Conservation (phyloP, 1,140 invertebrate species). For the Drosophila nigromelanica region DNA sequence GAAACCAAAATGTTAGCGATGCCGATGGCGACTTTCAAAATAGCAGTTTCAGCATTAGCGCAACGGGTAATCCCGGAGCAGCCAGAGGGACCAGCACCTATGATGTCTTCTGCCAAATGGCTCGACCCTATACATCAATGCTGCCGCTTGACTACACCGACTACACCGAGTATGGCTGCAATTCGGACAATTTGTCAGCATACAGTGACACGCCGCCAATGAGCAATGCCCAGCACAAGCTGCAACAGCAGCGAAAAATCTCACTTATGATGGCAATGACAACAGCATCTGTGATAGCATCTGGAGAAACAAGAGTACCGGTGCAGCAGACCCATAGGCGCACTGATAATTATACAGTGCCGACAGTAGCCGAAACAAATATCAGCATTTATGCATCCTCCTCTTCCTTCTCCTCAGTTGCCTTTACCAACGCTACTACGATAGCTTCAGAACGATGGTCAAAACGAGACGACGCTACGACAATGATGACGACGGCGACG, state of each 20-base stretch:
- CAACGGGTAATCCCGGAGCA: not conserved
- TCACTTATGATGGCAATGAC: slow-evolving; percentile 82
- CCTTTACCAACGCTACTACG: slow-evolving; percentile 32
- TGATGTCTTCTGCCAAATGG: slow-evolving; percentile 40
- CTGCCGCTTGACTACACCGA: slow-evolving; percentile 86
- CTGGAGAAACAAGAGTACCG: slow-evolving; percentile 73
- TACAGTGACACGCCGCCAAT: slow-evolving; percentile 65
- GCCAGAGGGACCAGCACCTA: slow-evolving; percentile 29
- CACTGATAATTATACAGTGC: slow-evolving; percentile 16
- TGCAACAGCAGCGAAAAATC: slow-evolving; percentile 71
- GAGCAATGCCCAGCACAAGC: slow-evolving; percentile 59
- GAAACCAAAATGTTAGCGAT: slow-evolving; percentile 7
- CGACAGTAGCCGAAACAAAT: not conserved
- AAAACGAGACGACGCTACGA: slow-evolving; percentile 5
- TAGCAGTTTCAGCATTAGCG: too few species aligned
- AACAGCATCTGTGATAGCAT: slow-evolving; percentile 81
- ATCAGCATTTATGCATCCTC: not conserved
- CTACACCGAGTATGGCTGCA: slow-evolving; percentile 86
- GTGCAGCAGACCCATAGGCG: slow-evolving; percentile 37
- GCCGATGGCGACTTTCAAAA: not conserved
- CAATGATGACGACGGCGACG: not conserved
- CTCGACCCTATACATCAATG: slow-evolving; percentile 69
- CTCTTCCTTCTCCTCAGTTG: slow-evolving; percentile 5
- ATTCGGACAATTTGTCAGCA: slow-evolving; percentile 63
- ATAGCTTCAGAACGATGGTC: slow-evolving; percentile 31